These are phyloP conservation scores for Nymphalis urticae DNA, from an alignment of 2,888 invertebrate genomes.

Conservation along the genomic window DNA sequence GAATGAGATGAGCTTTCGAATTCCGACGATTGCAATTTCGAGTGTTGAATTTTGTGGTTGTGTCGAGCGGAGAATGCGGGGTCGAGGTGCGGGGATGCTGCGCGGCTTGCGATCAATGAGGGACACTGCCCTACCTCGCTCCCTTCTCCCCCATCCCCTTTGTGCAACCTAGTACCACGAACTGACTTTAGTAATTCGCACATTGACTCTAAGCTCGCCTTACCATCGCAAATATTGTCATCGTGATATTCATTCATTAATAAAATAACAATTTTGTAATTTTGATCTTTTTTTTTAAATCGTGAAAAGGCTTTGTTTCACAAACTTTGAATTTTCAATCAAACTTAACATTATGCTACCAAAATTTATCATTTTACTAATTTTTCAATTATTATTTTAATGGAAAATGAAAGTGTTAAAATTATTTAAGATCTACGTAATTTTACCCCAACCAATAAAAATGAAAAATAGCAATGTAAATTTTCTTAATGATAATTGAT, in stretches of 20 bases:
- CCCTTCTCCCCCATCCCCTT: constrained; percentile 44
- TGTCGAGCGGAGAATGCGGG: constrained; percentile 60
- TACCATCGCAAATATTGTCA: constrained; percentile 8
- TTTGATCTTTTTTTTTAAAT: too few relatives aligned
- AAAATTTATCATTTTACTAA: too few relatives aligned
- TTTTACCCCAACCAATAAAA: too few relatives aligned
- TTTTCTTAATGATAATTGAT: too few relatives aligned
- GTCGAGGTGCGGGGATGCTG: constrained; percentile 62
- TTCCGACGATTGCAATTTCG: constrained; percentile 55
- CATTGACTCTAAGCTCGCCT: constrained; percentile 50
- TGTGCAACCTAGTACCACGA: constrained; percentile 58
- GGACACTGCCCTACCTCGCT: constrained; percentile 53
- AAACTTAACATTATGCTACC: too few relatives aligned
- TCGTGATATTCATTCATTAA: constrained; percentile 17
- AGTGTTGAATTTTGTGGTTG: constrained; percentile 59
- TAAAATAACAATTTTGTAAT: neutral
- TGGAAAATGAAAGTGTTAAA: too few relatives aligned
- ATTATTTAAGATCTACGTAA: neutral
- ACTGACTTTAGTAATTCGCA: constrained; percentile 57
- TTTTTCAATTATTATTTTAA: too few relatives aligned
- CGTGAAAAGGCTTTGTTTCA: too few relatives aligned
- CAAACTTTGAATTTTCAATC: too few relatives aligned
- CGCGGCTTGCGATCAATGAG: constrained; percentile 77
- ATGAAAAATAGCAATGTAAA: too few relatives aligned
- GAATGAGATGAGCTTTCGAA: constrained; percentile 51